Evolutionary conservation across 2,113 vertebrate species (phyloP), one percentile per base, ranked within the genome.

Genomic region (Patagioenas fasciata): DNA sequence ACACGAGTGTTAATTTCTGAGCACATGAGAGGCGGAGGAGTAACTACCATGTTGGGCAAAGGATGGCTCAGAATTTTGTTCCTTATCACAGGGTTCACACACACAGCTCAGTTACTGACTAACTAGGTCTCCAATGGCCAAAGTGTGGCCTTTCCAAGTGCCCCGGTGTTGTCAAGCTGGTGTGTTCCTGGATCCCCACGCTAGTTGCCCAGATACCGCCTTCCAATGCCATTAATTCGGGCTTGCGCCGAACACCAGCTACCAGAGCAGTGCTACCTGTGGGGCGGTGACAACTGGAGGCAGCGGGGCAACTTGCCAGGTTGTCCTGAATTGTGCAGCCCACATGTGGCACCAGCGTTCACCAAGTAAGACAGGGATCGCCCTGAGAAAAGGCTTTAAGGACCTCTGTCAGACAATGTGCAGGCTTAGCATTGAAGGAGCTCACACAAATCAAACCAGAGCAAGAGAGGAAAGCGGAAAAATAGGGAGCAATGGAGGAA

Each of bases 121-220:
- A 38, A 66, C 25, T 44, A 86, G 31, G 28, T 73, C 73, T 86
- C 31, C 34, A 58, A 9, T 36, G 60, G 72, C 29, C 78, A 84
- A 75, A 51, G 36, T 51, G 11, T 2, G 2, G 69, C 19, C 23
- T 89, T 66, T 67, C 44, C 65, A 84, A 62, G 48, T 15, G 23
- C 6, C 40, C 7, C 51, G 58, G 47, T 47, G 34, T 17, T 50
- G 51, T 50, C 56, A 23, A 34, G 56, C 56, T 66, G 77, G 31
- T 0, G 1, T 0, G 0, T 38, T 84, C 71, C 36, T 74, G 5
- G 70, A 77, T 77, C 73, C 60, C 40, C 36, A 25, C 1, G 0
- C 5, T 31, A 6, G 17, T 65, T 70, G 64, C 20, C 61, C 11
- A 2, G 66, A 79, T 65, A 28, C 51, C 0, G 58, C 75, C 34